phyloP scores from a whole-genome alignment of 2,113 vertebrate species.

The Copsychus sechellarum region DNA sequence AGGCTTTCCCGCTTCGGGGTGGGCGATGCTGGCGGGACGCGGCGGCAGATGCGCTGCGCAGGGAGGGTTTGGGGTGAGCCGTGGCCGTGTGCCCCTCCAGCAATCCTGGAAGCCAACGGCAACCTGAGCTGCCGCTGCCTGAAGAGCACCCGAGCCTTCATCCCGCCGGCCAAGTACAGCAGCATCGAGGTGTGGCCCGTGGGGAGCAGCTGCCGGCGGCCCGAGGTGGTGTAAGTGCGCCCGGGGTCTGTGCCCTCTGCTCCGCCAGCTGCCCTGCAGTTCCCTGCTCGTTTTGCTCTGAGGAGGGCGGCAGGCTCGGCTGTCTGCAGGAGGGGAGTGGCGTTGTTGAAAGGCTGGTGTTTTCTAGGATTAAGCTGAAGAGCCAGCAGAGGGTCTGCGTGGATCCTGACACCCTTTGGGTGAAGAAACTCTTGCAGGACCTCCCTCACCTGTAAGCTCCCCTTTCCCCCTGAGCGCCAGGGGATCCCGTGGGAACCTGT shows the following conservation, averaged over 20 bases:
- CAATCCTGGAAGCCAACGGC: constrained; percentile 39
- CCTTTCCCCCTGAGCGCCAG: fast-evolving
- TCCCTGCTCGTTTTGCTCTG: fast-evolving
- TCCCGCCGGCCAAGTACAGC: neutral
- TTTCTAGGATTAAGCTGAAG: constrained; percentile 47
- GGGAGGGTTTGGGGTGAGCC: fast-evolving
- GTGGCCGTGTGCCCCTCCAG: fast-evolving
- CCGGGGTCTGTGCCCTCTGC: fast-evolving
- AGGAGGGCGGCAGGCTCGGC: fast-evolving
- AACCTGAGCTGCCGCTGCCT: constrained; percentile 48
- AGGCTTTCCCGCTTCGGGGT: neutral
- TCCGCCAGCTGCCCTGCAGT: fast-evolving
- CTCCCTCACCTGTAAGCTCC: constrained; percentile 15
- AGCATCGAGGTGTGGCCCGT: neutral
- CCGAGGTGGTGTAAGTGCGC: constrained; percentile 50
- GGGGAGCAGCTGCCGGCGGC: constrained; percentile 59
- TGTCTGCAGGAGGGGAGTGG: neutral
- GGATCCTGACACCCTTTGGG: neutral
- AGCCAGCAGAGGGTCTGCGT: neutral
- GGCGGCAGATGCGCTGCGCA: fast-evolving
- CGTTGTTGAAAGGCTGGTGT: fast-evolving
- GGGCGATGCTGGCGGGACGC: fast-evolving
- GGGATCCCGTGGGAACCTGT: fast-evolving
- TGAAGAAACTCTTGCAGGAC: neutral
- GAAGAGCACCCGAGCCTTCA: constrained; percentile 1